phyloP scores from a whole-genome alignment of 2,888 invertebrate genomes.

The Caenorhabditis angaria region DNA sequence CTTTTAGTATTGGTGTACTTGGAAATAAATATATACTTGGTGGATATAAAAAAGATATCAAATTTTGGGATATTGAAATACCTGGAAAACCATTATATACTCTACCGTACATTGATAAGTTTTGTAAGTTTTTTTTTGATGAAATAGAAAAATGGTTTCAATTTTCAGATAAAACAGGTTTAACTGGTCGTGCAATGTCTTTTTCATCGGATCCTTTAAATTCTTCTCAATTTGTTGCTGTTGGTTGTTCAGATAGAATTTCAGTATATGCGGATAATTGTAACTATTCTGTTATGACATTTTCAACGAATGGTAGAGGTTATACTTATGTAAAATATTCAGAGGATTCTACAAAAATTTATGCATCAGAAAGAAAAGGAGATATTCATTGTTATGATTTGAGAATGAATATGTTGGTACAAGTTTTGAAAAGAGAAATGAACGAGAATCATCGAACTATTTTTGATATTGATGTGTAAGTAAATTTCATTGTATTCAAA shows the following conservation, averaged over 20 bases:
- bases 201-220: constrained; percentile 19
- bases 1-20: constrained; percentile 13
- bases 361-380: constrained; percentile 35
- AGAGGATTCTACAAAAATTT: constrained; percentile 19
- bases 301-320: constrained; percentile 22
- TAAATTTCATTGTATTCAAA: neutral
- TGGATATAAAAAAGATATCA: constrained; percentile 23
- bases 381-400: constrained; percentile 40
- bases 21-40: constrained; percentile 14
- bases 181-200: constrained; percentile 20
- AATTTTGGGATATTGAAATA: constrained; percentile 27
- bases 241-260: constrained; percentile 18
- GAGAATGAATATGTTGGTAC: constrained; percentile 24
- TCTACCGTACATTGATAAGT: constrained; percentile 11
- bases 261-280: constrained; percentile 21
- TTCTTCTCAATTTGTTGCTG: constrained; percentile 20
- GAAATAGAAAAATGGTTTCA: neutral
- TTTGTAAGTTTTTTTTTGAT: constrained; percentile 14
- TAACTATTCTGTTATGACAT: constrained; percentile 18
- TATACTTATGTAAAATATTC: constrained; percentile 28
- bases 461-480: constrained; percentile 31
- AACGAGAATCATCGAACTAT: constrained; percentile 13
- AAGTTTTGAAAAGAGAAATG: constrained; percentile 34
- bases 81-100: constrained; percentile 8
- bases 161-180: constrained; percentile 25